These are phyloP conservation scores for Deroplatys truncata DNA, from an alignment of 2,888 invertebrate species.

Conservation along the genomic window DNA sequence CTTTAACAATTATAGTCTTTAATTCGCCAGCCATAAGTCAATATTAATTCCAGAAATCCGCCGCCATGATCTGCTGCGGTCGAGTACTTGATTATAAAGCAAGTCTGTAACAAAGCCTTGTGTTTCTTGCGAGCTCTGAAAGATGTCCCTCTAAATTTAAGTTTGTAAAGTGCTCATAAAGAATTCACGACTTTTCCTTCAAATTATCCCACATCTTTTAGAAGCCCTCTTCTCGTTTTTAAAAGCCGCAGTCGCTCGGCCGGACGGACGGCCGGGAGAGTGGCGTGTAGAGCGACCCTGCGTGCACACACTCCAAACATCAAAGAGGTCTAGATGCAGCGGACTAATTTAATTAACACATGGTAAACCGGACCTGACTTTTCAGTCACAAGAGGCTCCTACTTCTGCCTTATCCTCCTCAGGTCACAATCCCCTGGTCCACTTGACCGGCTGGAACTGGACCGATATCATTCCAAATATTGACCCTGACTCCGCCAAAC, in stretches of 20 bases:
- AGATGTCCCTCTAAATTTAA: background rate
- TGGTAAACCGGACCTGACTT: background rate
- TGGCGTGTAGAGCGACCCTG: too few relatives aligned
- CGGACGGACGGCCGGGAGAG: too few relatives aligned
- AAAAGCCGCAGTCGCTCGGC: background rate
- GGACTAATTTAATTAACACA: background rate
- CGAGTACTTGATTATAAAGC: too few relatives aligned
- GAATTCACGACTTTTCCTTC: background rate
- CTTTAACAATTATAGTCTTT: too few relatives aligned
- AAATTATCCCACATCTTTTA: too few relatives aligned
- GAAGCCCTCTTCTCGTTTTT: background rate
- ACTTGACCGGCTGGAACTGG: background rate
- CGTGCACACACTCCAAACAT: background rate
- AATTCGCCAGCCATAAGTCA: too few relatives aligned
- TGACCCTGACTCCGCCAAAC: background rate
- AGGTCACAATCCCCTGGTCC: background rate
- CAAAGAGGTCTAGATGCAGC: background rate
- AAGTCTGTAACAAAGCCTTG: too few relatives aligned
- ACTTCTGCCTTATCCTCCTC: background rate
- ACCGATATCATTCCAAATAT: background rate
- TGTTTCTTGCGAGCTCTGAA: background rate
- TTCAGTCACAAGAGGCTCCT: background rate
- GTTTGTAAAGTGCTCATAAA: background rate
- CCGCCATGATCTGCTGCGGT: too few relatives aligned
- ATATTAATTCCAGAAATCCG: too few relatives aligned